Conservation (phyloP, 2,888 invertebrate species). For the Lissonota sp. region DNA sequence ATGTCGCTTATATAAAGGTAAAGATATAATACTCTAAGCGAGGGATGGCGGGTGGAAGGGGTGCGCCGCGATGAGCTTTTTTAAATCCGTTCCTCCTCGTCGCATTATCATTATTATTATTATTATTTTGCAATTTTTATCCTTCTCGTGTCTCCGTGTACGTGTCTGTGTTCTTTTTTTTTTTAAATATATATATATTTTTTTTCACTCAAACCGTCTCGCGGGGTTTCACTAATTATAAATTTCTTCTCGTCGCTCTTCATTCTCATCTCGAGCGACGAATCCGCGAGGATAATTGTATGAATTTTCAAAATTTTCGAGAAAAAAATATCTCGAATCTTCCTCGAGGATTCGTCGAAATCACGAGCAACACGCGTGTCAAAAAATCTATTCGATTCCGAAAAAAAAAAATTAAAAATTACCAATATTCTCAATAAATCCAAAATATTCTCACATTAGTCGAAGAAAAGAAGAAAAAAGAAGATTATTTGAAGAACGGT, state of each 20-base stretch:
- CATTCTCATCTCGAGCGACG: neutral
- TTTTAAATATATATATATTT: slow-evolving; percentile 9
- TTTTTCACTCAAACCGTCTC: slow-evolving; percentile 39
- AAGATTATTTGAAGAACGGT: slow-evolving; percentile 12
- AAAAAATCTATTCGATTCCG: too few species aligned
- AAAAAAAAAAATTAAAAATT: too few species aligned
- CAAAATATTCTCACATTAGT: neutral
- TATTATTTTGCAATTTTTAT: slow-evolving; percentile 38
- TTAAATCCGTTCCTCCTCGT: slow-evolving; percentile 59
- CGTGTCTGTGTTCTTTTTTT: slow-evolving; percentile 27
- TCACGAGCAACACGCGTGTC: too few species aligned
- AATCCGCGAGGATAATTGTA: too few species aligned
- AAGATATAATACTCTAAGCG: slow-evolving; percentile 82
- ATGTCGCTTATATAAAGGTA: slow-evolving; percentile 81
- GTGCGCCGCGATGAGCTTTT: slow-evolving; percentile 69
- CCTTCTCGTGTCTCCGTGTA: slow-evolving; percentile 15
- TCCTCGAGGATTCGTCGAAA: slow-evolving; percentile 8
- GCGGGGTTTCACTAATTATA: slow-evolving; percentile 61
- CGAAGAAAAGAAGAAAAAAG: slow-evolving; percentile 1
- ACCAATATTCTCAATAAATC: neutral
- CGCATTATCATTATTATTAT: slow-evolving; percentile 31
- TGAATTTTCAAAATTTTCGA: too few species aligned
- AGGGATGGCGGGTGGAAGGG: slow-evolving; percentile 80
- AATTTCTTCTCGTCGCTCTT: slow-evolving; percentile 37
- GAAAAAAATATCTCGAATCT: slow-evolving; percentile 32